Base-by-base conservation (phyloP, 2,888 invertebrate species). In the Andrena minutula region DNA sequence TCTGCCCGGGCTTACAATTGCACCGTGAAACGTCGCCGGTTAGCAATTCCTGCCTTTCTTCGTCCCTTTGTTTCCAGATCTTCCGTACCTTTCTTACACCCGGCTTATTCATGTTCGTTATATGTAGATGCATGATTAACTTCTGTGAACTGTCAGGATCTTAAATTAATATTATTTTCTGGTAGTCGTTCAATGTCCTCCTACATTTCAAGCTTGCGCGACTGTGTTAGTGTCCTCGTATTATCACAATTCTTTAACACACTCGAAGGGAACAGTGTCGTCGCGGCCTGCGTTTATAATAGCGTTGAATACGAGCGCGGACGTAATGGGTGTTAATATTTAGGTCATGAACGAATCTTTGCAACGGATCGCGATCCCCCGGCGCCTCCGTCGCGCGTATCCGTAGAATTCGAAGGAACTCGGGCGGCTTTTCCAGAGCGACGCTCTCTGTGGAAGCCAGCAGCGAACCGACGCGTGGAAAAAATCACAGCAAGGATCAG, bases 1-100 rank as follows among this genome's bases (percentile, higher is more conserved):
- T 88, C 87, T 83, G 80, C 65, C 84, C 82, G 74, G 76, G 8
- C 78, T 82, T 64, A 86, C 86, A 86, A 88, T 88, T 83, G 86
- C 69, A 66, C 83, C 86, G 71, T 75, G 73, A 61, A 84, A 83
- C 75, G 70, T 60, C 80, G 80, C 86, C 84, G 79, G 79, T 79
- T 2, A 88, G 58, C 64, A 51, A 66, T 66, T 72, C 53, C 30
- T 47, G 30, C 64, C 76, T 75, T 75, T 65, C 65, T 58, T 56
- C 16, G n/a, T 56, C 73, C 32, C 81, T 75, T 70, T 28, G 32
- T 30, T 60, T 20, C 4, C 8, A 8, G 61, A n/a, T 61, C 8
- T 20, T 61, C 32, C 1, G 10, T 26, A 12, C 8, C n/a, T 2
- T 23, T 12, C 3, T 10, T 56, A 4, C 41, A 5, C 4, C 41